Percentiles rank a stretch among this genome's conserved stretches.
phyloP scores from a whole-genome alignment of 2,797 vertebrate species.

The Fistularia tabacaria region DNA sequence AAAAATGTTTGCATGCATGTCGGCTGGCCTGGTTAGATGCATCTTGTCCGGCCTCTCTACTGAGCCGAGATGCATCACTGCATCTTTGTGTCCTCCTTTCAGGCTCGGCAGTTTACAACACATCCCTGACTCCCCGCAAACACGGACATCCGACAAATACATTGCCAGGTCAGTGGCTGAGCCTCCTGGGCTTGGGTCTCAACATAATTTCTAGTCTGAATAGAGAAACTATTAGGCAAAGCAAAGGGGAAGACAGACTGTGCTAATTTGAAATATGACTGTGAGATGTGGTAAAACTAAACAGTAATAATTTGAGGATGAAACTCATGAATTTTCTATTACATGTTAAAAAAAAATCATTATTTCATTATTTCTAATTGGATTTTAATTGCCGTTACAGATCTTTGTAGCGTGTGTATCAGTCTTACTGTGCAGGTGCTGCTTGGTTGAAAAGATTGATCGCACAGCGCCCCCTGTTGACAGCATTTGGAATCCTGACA shows the following conservation, averaged over 20 bases:
- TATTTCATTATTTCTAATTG: background rate
- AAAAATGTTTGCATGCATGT: background rate
- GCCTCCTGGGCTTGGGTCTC: background rate
- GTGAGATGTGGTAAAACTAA: constrained; percentile 4
- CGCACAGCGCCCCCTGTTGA: constrained; percentile 60
- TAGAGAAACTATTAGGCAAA: no score
- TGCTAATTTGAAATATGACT: no score
- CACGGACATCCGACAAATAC: constrained; percentile 75
- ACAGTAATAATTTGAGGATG: background rate
- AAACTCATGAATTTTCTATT: background rate
- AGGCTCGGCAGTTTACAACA: constrained; percentile 96
- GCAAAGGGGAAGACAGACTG: background rate
- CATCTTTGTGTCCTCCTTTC: constrained; percentile 13
- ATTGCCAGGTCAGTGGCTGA: constrained; percentile 52
- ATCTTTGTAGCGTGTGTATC: background rate
- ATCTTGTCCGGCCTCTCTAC: background rate
- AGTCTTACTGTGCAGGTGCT: background rate
- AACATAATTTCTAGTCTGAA: background rate
- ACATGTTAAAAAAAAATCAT: background rate
- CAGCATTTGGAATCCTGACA: background rate
- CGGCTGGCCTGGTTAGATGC: background rate
- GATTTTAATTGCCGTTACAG: background rate
- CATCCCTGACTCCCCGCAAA: constrained; percentile 77
- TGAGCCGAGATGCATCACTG: background rate
- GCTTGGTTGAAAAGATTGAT: background rate